Conservation (phyloP, 2,797 vertebrate genomes). For the Enoplosus armatus region DNA sequence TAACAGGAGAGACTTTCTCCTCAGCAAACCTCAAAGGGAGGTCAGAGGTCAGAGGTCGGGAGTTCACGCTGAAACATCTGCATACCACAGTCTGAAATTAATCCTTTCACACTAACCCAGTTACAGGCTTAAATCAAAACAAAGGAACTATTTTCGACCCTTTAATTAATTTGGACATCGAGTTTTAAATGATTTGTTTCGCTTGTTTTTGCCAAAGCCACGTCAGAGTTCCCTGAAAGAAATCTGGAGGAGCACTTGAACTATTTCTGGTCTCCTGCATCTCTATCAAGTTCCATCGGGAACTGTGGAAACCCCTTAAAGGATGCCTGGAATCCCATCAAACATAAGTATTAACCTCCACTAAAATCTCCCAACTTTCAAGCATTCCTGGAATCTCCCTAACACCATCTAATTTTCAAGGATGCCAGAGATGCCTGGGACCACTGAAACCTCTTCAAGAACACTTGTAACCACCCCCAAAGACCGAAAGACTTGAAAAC, state of each 20-base stretch:
- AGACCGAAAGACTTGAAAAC: background rate
- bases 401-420: too few relatives aligned
- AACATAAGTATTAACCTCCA: background rate
- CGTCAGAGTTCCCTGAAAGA: background rate
- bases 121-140: background rate
- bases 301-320: background rate
- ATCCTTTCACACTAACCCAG: background rate
- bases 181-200: background rate
- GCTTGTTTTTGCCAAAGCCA: too few relatives aligned
- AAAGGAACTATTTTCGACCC: background rate
- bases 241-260: too few relatives aligned
- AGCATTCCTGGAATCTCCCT: background rate
- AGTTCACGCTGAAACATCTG: background rate
- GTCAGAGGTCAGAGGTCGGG: slow-evolving; percentile 29
- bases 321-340: background rate
- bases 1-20: background rate
- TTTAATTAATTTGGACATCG: background rate
- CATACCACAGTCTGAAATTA: background rate
- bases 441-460: background rate
- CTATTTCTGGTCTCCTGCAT: too few relatives aligned
- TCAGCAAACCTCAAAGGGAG: background rate
- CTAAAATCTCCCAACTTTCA: background rate
- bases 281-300: background rate
- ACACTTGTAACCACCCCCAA: background rate
- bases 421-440: background rate